Base-by-base conservation (phyloP, 2,113 vertebrate species). In the Cairina moschata region DNA sequence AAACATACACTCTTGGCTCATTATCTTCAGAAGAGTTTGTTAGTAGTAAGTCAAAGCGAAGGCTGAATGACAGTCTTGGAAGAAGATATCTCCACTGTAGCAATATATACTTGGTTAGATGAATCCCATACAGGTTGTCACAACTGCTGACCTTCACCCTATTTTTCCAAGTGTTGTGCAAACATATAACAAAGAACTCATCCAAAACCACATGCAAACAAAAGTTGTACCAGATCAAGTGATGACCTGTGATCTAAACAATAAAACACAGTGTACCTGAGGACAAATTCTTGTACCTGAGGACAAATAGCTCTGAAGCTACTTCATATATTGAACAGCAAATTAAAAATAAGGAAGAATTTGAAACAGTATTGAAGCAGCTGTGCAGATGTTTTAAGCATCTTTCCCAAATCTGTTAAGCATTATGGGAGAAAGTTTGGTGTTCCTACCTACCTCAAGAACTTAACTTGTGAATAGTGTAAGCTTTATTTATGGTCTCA, bases 161-260 rank as follows among this genome's bases (percentile, higher is more conserved):
- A 7, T 6, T 77, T 86, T 76, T 46, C 17, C 12, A 62, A 56
- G 22, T 56, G 17, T 21, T 50, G 6, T 71, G 29, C 9, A 83
- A 65, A 66, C 7, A 17, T 15, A 10, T 28, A 38, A 63, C 9
- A 72, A 69, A 48, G 28, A 26, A 11, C 5, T 2, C 5, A 22
- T 65, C 22, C 23, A 52, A 52, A 90, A 73, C 3, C 18, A 42
- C 1, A 2, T 26, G 6, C 6, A 28, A 73, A 56, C 1, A 62
- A 69, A 80, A 17, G 56, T 3, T 73, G 16, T 8, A 44, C 22
- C 26, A 26, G 17, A 20, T 32, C 36, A 29, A 28, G 36, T 12
- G 38, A 16, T 3, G 26, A 76, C 6, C 9, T 34, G 5, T 36
- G 2, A 9, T 4, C 7, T 46, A 63, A 90, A 65, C 4, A 0